phyloP scores from a whole-genome alignment of 2,888 invertebrate species.

The Priocnemis perturbator region DNA sequence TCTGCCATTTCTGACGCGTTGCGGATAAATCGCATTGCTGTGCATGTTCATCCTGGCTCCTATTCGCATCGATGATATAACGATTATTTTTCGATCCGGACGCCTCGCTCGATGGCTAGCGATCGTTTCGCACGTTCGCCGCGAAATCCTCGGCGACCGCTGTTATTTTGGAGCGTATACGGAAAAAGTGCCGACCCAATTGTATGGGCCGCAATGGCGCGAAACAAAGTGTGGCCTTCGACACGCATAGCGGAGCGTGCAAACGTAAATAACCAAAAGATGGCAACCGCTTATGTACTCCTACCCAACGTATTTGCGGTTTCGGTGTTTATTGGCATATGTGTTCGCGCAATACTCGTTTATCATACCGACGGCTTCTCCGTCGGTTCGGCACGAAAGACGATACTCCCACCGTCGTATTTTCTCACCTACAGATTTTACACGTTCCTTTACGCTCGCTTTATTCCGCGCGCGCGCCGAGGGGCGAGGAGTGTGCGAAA shows the following conservation, averaged over 20 bases:
- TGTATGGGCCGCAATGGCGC: slow-evolving; percentile 28
- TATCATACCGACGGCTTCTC: slow-evolving; percentile 13
- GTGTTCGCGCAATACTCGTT: slow-evolving; percentile 8
- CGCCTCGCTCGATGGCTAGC: too few species aligned
- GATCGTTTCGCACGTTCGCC: not conserved
- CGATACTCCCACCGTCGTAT: too few species aligned
- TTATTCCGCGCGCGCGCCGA: too few species aligned
- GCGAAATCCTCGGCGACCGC: not conserved
- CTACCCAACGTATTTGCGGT: slow-evolving; percentile 14
- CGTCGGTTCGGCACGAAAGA: not conserved
- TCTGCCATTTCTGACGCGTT: too few species aligned
- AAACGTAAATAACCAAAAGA: slow-evolving; percentile 32
- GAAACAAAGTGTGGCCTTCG: slow-evolving; percentile 24
- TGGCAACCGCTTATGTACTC: slow-evolving; percentile 17
- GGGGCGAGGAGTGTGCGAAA: too few species aligned
- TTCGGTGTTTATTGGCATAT: slow-evolving; percentile 19
- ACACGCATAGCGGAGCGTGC: slow-evolving; percentile 6
- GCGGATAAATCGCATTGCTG: not conserved
- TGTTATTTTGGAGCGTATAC: slow-evolving; percentile 6
- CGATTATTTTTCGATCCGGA: not conserved
- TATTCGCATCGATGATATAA: not conserved
- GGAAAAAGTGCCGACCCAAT: slow-evolving; percentile 7
- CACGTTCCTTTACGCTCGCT: too few species aligned
- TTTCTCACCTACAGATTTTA: too few species aligned
- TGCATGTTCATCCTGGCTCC: not conserved